Conservation (phyloP, 1,140 invertebrate genomes). For the Littorina saxatilis region DNA sequence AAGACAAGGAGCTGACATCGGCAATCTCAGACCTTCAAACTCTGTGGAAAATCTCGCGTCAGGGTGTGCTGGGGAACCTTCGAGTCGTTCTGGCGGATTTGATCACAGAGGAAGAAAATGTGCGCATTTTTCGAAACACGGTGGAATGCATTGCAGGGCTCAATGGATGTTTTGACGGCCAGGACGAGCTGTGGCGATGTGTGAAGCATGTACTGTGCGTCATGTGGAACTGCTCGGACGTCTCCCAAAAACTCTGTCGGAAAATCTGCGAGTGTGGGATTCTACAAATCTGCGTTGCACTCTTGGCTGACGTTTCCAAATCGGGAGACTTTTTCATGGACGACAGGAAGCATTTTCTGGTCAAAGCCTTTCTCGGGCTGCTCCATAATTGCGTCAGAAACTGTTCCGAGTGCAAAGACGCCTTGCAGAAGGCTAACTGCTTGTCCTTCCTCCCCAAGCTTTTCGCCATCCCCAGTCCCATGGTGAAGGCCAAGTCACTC, state of each 20-base stretch:
- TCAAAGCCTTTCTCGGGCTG: slow-evolving; percentile 59
- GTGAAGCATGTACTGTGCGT: slow-evolving; percentile 26
- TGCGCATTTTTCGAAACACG: slow-evolving; percentile 14
- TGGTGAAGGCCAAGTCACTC: slow-evolving; percentile 64
- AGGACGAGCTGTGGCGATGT: slow-evolving; percentile 31
- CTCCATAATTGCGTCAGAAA: slow-evolving; percentile 57
- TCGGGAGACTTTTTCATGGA: slow-evolving; percentile 35
- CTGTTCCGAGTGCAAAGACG: slow-evolving; percentile 45
- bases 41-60: slow-evolving; percentile 23
- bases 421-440: slow-evolving; percentile 44
- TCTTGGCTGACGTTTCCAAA: slow-evolving; percentile 25
- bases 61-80: slow-evolving; percentile 21
- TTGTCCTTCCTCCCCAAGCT: slow-evolving; percentile 47
- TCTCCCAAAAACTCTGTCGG: slow-evolving; percentile 22
- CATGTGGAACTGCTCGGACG: slow-evolving; percentile 41
- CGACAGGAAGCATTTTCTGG: slow-evolving; percentile 50
- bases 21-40: slow-evolving; percentile 9
- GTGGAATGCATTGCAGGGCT: slow-evolving; percentile 71
- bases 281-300: slow-evolving; percentile 13
- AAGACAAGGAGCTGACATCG: background rate
- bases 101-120: slow-evolving; percentile 23
- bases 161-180: background rate
- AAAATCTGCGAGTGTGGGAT: slow-evolving; percentile 18
- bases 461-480: slow-evolving; percentile 44
- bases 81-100: slow-evolving; percentile 22